A percentile compares a stretch with the other conserved stretches of the same genome.
These are phyloP conservation scores for Nasonia oneida DNA, from an alignment of 2,888 invertebrate genomes.

Conservation along the genomic window DNA sequence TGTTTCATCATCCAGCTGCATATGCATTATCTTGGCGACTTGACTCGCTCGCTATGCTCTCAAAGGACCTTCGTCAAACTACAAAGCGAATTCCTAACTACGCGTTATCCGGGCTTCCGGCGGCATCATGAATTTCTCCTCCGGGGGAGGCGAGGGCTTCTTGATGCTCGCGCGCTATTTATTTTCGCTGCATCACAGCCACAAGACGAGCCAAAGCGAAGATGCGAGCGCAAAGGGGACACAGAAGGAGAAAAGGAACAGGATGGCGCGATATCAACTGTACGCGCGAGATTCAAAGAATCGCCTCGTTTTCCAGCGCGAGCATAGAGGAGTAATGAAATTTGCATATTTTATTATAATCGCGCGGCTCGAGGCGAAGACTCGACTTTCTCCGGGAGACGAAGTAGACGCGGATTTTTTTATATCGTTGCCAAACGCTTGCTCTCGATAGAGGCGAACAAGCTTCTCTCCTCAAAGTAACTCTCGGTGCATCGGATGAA, in stretches of 20 bases:
- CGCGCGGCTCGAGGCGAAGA: not conserved
- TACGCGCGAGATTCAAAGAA: not conserved
- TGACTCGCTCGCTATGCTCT: slow-evolving; percentile 21
- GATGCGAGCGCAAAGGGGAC: not conserved
- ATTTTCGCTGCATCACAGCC: not conserved
- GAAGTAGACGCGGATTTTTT: too few species aligned
- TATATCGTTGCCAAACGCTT: too few species aligned
- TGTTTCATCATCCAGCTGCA: slow-evolving; percentile 13
- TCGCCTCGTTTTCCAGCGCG: not conserved
- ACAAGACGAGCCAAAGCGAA: not conserved
- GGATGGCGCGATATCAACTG: not conserved
- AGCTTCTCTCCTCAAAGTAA: too few species aligned
- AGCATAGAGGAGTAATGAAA: not conserved
- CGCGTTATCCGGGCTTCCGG: slow-evolving; percentile 2
- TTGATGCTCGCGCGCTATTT: not conserved
- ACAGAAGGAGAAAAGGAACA: not conserved
- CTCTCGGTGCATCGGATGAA: too few species aligned
- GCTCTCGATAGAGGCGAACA: too few species aligned
- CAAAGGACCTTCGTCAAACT: slow-evolving; percentile 41
- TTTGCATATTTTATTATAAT: slow-evolving; percentile 5
- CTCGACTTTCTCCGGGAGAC: too few species aligned
- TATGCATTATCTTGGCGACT: slow-evolving; percentile 33
- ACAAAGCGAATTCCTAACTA: slow-evolving; percentile 43
- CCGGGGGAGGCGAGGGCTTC: too few species aligned
- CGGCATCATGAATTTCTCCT: slow-evolving; percentile 15